A percentile compares a stretch with the other conserved stretches of the same genome.
Evolutionary conservation across 2,797 vertebrate species (phyloP).

Genomic region (Sparus aurata): DNA sequence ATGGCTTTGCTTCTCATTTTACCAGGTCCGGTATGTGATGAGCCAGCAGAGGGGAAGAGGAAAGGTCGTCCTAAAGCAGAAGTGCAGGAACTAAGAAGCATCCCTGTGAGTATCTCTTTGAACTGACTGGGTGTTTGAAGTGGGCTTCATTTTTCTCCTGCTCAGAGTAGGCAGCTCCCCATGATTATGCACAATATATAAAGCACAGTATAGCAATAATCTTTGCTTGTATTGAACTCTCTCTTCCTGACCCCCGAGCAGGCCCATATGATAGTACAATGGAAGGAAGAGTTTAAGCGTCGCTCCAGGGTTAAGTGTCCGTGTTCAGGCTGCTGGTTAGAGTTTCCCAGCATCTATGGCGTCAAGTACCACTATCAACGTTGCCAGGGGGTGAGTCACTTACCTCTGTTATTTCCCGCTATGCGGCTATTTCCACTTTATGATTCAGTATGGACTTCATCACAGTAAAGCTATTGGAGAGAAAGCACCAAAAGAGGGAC

Average conservation of each 20-base stretch:
- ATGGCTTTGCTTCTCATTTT: constrained; percentile 31
- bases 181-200: constrained; percentile 59
- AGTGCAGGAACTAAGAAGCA: constrained; percentile 92
- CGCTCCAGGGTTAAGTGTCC: constrained; percentile 95
- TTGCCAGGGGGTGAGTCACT: constrained; percentile 92
- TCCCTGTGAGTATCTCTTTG: constrained; percentile 90
- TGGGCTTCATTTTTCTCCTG: constrained; percentile 49
- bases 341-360: constrained; percentile 98
- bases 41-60: constrained; percentile 91
- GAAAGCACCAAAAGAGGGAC: neutral
- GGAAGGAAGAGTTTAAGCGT: constrained; percentile 98
- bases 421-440: constrained; percentile 45
- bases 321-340: constrained; percentile 96
- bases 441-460: constrained; percentile 38
- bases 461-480: constrained; percentile 4
- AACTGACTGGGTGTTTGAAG: constrained; percentile 57
- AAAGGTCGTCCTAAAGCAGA: constrained; percentile 94
- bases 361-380: constrained; percentile 99
- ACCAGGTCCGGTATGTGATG: constrained; percentile 87
- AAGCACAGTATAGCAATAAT: constrained; percentile 46
- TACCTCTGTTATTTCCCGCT: constrained; percentile 66
- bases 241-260: constrained; percentile 75
- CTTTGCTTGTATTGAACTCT: constrained; percentile 57
- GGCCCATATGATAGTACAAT: constrained; percentile 94
- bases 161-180: constrained; percentile 44